phyloP scores from a whole-genome alignment of 2,113 vertebrate species.

The Sapayoa aenigma region DNA sequence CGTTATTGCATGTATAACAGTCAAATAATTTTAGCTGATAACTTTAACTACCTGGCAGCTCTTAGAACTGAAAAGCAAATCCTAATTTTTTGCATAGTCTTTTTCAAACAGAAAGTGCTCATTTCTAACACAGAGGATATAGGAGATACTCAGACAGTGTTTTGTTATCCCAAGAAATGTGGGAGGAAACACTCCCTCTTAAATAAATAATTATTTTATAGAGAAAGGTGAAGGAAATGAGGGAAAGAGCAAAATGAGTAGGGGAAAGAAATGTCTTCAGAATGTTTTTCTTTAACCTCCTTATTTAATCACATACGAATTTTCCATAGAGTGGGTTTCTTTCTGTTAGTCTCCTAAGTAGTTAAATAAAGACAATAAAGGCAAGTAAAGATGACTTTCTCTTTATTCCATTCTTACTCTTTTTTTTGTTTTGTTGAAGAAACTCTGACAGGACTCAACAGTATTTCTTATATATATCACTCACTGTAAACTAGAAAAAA shows the following conservation, averaged over 20 bases:
- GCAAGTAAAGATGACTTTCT: neutral
- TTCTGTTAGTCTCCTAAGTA: neutral
- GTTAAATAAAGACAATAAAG: neutral
- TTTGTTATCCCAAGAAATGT: neutral
- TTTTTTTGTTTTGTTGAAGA: neutral
- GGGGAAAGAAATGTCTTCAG: neutral
- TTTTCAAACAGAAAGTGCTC: neutral
- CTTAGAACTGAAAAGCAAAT: neutral
- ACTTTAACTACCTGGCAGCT: neutral
- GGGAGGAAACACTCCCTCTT: neutral
- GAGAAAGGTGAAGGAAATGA: neutral
- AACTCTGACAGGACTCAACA: neutral
- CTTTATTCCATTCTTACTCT: neutral
- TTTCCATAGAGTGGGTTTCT: neutral
- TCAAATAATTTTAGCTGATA: neutral
- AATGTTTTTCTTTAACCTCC: neutral
- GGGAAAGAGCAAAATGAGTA: neutral
- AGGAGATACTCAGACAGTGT: neutral
- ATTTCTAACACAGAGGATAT: neutral
- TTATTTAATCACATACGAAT: neutral
- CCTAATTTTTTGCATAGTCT: neutral
- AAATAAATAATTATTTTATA: neutral
- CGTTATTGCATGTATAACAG: neutral
- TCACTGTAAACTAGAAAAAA: neutral
- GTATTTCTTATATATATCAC: neutral